Evolutionary conservation across 2,888 invertebrate genomes (phyloP).

Genomic region (Xanthia icteritia): DNA sequence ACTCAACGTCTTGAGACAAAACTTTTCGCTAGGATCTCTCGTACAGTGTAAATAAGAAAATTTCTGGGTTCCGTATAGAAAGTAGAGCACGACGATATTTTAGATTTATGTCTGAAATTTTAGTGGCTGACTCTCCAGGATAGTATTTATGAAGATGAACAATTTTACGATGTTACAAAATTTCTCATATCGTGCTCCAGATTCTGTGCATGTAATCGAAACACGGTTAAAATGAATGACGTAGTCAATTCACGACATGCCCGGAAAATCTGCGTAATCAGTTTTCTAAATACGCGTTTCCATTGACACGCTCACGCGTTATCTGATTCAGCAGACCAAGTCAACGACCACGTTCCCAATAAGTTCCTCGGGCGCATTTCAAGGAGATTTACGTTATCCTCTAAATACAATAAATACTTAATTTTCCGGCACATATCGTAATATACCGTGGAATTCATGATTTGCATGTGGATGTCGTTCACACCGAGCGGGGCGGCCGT

Average conservation of each 20-base stretch:
- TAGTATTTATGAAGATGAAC: slow-evolving; percentile 38
- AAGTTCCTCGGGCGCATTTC: slow-evolving; percentile 18
- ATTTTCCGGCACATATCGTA: slow-evolving; percentile 59
- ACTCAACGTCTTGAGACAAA: slow-evolving; percentile 9
- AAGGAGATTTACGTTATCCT: slow-evolving; percentile 29
- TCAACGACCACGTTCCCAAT: slow-evolving; percentile 15
- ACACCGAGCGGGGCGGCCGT: slow-evolving; percentile 47
- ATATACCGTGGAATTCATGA: slow-evolving; percentile 53
- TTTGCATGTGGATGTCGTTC: slow-evolving; percentile 69
- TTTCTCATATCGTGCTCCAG: slow-evolving; percentile 8
- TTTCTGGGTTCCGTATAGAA: slow-evolving; percentile 19
- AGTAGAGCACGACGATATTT: slow-evolving; percentile 23
- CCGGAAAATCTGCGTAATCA: not conserved
- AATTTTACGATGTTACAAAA: slow-evolving; percentile 41
- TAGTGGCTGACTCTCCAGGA: slow-evolving; percentile 15
- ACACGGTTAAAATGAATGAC: slow-evolving; percentile 12
- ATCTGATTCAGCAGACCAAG: not conserved
- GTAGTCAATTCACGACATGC: not conserved
- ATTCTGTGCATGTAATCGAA: slow-evolving; percentile 27
- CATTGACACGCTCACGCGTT: not conserved
- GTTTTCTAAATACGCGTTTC: not conserved
- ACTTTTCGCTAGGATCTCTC: slow-evolving; percentile 15
- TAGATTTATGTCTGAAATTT: slow-evolving; percentile 27
- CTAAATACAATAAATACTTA: slow-evolving; percentile 47
- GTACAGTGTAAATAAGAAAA: not conserved